Conservation (phyloP, 2,888 invertebrate species). For the Sepioteuthis lessoniana region DNA sequence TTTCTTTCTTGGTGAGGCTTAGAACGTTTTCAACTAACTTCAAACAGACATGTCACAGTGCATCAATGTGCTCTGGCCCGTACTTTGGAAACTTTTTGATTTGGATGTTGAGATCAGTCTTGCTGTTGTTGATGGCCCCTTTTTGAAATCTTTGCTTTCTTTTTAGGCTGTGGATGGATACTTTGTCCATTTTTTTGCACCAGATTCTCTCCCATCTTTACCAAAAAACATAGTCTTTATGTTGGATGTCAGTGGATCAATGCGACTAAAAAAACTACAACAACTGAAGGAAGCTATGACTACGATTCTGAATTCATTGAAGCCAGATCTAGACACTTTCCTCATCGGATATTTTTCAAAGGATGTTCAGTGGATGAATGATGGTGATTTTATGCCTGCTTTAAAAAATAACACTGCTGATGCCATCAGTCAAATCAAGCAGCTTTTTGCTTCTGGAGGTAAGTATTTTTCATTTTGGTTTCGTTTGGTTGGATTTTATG, state of each 20-base stretch:
- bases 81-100: too few species aligned
- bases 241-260: constrained; percentile 85
- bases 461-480: background rate
- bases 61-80: too few species aligned
- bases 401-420: constrained; percentile 50
- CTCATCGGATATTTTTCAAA: constrained; percentile 81
- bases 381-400: constrained; percentile 48
- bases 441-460: too few species aligned
- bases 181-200: constrained; percentile 64
- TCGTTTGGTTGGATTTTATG: too few species aligned
- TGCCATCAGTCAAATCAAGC: constrained; percentile 49
- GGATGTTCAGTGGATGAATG: constrained; percentile 52
- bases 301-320: constrained; percentile 81
- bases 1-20: too few species aligned
- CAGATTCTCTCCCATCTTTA: constrained; percentile 54
- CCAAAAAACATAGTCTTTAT: constrained; percentile 83
- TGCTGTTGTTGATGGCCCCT: too few species aligned
- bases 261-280: constrained; percentile 81
- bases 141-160: too few species aligned
- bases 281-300: constrained; percentile 82
- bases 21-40: too few species aligned
- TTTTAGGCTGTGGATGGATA: constrained; percentile 64
- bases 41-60: too few species aligned
- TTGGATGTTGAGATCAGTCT: too few species aligned
- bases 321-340: constrained; percentile 80